phyloP scores from a whole-genome alignment of 2,113 vertebrate genomes.

The Phodopus roborovskii region DNA sequence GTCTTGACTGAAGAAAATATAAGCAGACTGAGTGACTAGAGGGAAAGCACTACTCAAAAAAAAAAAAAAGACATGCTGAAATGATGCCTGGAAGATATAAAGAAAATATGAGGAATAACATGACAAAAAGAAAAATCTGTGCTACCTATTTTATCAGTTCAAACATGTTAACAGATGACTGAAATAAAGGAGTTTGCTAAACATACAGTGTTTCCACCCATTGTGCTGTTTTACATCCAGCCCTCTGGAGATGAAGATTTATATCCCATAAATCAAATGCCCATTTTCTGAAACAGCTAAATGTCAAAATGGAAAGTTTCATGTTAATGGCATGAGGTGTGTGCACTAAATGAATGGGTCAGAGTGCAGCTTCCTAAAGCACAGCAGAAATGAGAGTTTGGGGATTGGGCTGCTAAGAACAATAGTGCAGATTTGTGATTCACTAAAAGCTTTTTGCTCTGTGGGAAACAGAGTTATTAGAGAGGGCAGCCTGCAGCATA shows the following conservation, averaged over 20 bases:
- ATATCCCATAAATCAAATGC: conserved; percentile 76
- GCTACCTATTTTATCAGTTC: neutral
- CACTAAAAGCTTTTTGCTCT: conserved; percentile 85
- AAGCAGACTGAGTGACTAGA: neutral
- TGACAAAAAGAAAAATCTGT: neutral
- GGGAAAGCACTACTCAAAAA: neutral
- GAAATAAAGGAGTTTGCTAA: conserved; percentile 28
- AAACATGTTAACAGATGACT: neutral
- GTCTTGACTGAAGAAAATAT: neutral
- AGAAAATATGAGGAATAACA: neutral
- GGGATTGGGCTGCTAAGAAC: conserved; percentile 83
- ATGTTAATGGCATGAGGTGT: conserved; percentile 71
- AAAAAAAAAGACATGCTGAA: neutral
- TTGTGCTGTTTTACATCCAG: neutral
- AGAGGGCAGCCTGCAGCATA: conserved; percentile 85
- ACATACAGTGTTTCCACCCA: neutral
- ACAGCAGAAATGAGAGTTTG: conserved; percentile 78
- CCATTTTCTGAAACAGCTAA: conserved; percentile 76
- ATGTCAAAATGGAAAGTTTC: conserved; percentile 76
- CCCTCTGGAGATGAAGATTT: conserved; percentile 59
- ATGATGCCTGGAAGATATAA: neutral
- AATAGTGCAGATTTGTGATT: conserved; percentile 82
- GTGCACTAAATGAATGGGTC: conserved; percentile 57
- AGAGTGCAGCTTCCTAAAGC: conserved; percentile 75
- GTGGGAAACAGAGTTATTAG: conserved; percentile 85